Base-by-base conservation (phyloP, 2,888 invertebrate species). In the Eledone cirrhosa region DNA sequence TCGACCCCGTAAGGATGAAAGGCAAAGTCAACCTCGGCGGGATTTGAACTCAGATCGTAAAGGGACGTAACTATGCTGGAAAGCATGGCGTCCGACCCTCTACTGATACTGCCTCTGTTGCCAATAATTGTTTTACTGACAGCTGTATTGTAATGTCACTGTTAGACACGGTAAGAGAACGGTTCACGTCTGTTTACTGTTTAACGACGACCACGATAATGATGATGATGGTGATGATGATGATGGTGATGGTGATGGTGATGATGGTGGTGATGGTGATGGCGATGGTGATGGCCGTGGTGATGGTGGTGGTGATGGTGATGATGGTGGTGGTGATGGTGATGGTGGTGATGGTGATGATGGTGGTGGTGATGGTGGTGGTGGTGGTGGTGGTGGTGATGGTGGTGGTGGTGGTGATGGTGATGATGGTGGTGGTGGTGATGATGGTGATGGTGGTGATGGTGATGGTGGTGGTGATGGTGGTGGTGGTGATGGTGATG, bases 231-330 rank as follows among this genome's bases (percentile, higher is more conserved):
- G 69, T 78, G 48, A 48, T 78, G 77, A 48, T n/a, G 77, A 77
- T 69, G 77, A 69, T 79, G 69, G 69, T 67, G 65, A 78, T 79
- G 79, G 63, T 79, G 80, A 80, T 80, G 69, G 78, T 80, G 78
- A 69, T 80, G 78, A 80, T 78, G 77, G 69, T 78, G 48, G 59
- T 78, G 77, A 48, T n/a, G 77, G 77, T 69, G 77, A 69, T 79
- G 69, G 69, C 69, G 65, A 78, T 79, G 79, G 63, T 79, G 80
- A 80, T 80, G 69, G 78, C 78, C 69, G 48, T 80, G 78, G 78
- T 78, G 48, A 16, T 76, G 48, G 24, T 78, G 33, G n/a, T 78
- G 53, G 31, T 78, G 77, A 8, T 69, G 77, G 69, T 78, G 48
- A 48, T 78, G 77, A 48, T n/a, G 77, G 77, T 69, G 77, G 48